Base-by-base conservation (phyloP, 2,888 invertebrate genomes). In the Xestoiulus laeticollis region DNA sequence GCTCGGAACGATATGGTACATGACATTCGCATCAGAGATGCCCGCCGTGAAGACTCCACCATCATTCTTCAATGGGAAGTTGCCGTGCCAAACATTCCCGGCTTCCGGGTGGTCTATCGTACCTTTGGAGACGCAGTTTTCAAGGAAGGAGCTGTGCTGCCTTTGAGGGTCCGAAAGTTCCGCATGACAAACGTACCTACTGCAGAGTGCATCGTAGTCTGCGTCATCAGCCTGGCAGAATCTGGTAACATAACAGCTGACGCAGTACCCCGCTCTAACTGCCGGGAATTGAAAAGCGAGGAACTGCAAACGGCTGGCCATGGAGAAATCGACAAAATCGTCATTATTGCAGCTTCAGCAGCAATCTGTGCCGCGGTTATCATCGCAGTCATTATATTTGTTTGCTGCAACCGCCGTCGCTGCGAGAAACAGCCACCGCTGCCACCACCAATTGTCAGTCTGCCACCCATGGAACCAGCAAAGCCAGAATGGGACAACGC, bases 321-420 rank as follows among this genome's bases (percentile, higher is more conserved):
- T 26, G 59, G 87, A 5, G 89, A 89, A 33, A 97, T 97, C 96
- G 98, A 98, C 93, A 97, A 97, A 92, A 97, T 98, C 91, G 83
- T 89, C 82, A 97, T 98, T 87, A 98, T 98, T 91, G 97, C 96
- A 33, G 97, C 97, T 4, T 96, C 97, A 91, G 97, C 97, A 30
- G 97, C 97, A 88, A 97, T 98, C 91, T 97, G 97, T 92, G 96
- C 96, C 82, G 97, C 97, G 82, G 97, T 98, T 90, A 96, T 97
- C 88, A 95, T 97, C 85, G 97, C 97, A 0, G 96, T 97, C 88
- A 95, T 97, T 90, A 95, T 97, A 90, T 97, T 98, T 92, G 95
- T 97, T 87, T 96, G 96, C 85, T 97, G 97, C 32, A 96, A 96
- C 90, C 94, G 95, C 89, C 94, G 87, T 0, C 87, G 87, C n/a